Conservation (phyloP, 2,113 vertebrate genomes). For the Ciconia boyciana region DNA sequence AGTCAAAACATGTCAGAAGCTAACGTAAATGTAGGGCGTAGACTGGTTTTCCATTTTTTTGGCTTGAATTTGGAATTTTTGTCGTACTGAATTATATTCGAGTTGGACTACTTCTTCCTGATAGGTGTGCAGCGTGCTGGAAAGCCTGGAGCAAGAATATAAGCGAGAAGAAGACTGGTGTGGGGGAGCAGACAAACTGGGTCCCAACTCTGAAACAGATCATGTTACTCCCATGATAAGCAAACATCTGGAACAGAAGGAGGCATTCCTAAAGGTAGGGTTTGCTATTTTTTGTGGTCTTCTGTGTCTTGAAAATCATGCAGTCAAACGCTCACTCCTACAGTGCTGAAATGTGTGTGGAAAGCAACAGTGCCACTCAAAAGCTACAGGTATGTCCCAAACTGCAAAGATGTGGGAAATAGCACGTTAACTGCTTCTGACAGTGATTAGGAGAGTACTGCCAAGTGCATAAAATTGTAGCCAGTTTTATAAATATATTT, state of each 20-base stretch:
- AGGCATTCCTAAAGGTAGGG: conserved; percentile 93
- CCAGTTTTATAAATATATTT: conserved; percentile 19
- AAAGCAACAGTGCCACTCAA: background rate
- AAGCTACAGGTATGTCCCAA: background rate
- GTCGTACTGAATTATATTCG: background rate
- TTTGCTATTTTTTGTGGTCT: background rate
- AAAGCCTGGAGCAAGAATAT: conserved; percentile 98
- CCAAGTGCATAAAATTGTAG: background rate
- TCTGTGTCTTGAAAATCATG: background rate
- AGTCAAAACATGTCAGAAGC: background rate
- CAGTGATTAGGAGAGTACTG: background rate
- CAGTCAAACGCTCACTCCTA: background rate
- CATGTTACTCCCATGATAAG: conserved; percentile 98
- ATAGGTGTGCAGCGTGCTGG: conserved; percentile 95
- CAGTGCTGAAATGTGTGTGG: background rate
- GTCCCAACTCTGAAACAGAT: conserved; percentile 96
- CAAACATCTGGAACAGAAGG: conserved; percentile 98
- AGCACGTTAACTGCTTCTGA: background rate
- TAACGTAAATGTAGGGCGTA: background rate
- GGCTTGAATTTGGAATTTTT: background rate
- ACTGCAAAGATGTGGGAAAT: background rate
- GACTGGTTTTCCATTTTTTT: background rate
- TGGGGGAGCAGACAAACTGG: conserved; percentile 94
- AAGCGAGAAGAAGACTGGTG: conserved; percentile 99
- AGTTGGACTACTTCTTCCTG: background rate